A percentile compares a stretch with the other conserved stretches of the same genome.
phyloP scores from a whole-genome alignment of 2,797 vertebrate species.

The Gymnothorax javanicus region DNA sequence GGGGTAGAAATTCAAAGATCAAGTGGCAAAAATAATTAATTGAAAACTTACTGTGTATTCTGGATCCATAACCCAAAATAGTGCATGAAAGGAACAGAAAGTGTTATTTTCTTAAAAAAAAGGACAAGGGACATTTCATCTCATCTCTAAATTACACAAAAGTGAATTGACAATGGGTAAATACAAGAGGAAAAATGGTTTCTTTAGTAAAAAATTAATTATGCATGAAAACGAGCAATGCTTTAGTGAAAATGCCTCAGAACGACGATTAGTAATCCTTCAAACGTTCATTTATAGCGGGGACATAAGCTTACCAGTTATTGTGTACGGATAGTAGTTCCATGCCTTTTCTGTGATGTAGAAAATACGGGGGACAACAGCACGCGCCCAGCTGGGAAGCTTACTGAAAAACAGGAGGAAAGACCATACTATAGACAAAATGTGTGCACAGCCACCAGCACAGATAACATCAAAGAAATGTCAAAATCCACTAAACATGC shows the following conservation, averaged over 20 bases:
- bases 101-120: constrained; percentile 15
- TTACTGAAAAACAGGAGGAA: constrained; percentile 57
- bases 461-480: not conserved
- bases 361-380: constrained; percentile 81
- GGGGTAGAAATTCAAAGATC: not conserved
- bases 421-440: not conserved
- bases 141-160: not conserved
- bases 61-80: constrained; percentile 20
- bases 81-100: constrained; percentile 25
- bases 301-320: constrained; percentile 73
- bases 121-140: not conserved
- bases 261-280: not conserved
- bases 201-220: not conserved
- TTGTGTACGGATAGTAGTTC: constrained; percentile 83
- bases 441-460: too few species aligned
- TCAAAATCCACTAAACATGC: not conserved
- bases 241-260: not conserved
- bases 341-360: constrained; percentile 82
- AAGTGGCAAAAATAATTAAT: not conserved
- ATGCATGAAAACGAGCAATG: not conserved
- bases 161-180: not conserved
- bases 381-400: constrained; percentile 79
- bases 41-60: constrained; percentile 43
- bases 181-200: not conserved
- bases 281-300: not conserved